Conservation (phyloP, 1,140 invertebrate species). For the Campoletis sonorensis region DNA sequence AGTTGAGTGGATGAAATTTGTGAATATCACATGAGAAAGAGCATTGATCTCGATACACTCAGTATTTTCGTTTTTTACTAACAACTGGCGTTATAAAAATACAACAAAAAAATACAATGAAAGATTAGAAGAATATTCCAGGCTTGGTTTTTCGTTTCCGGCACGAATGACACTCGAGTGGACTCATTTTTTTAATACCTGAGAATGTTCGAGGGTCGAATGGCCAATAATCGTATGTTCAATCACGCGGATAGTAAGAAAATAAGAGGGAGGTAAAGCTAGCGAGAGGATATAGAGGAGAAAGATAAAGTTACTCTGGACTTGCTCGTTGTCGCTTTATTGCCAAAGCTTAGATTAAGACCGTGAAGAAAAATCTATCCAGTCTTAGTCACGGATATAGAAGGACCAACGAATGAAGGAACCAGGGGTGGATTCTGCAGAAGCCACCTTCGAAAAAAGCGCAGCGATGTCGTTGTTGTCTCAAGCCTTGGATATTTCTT, state of each 20-base stretch:
- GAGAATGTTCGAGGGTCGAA: neutral
- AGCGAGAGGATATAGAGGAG: slow-evolving; percentile 34
- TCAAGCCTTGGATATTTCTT: slow-evolving; percentile 62
- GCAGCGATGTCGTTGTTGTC: slow-evolving; percentile 72
- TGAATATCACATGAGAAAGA: neutral
- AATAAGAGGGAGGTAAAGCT: slow-evolving; percentile 29
- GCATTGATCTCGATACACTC: neutral
- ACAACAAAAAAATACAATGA: too few species aligned
- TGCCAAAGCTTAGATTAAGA: slow-evolving; percentile 75
- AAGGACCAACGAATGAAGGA: slow-evolving; percentile 50
- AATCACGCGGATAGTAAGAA: slow-evolving; percentile 5
- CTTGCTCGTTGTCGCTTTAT: slow-evolving; percentile 69
- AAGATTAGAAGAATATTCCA: neutral
- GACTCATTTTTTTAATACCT: neutral
- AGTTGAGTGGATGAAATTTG: neutral
- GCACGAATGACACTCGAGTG: neutral
- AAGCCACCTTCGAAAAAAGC: slow-evolving; percentile 57
- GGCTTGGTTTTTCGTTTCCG: neutral
- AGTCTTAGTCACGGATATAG: slow-evolving; percentile 42
- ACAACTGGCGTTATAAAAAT: neutral
- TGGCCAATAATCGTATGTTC: slow-evolving; percentile 9
- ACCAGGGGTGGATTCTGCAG: slow-evolving; percentile 43
- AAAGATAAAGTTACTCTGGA: slow-evolving; percentile 49
- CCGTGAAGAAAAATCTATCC: slow-evolving; percentile 75
- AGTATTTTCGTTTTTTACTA: neutral